phyloP scores from a whole-genome alignment of 2,797 vertebrate species.

The Pangasius larnaudii region DNA sequence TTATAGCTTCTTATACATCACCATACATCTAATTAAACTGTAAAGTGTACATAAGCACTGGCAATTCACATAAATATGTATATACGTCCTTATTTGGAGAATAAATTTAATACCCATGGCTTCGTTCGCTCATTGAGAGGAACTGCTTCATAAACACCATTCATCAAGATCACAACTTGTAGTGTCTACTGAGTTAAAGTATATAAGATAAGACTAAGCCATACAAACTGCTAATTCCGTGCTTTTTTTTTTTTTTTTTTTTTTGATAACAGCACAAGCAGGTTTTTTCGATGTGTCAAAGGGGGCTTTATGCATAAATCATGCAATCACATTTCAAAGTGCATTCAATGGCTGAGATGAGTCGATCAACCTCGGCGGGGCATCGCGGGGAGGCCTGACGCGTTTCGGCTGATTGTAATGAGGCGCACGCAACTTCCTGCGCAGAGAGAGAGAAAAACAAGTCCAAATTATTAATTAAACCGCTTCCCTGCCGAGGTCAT shows the following conservation, averaged over 20 bases:
- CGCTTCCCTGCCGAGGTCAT: slow-evolving; percentile 71
- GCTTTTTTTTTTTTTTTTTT: slow-evolving; percentile 58
- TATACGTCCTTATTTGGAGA: slow-evolving; percentile 11
- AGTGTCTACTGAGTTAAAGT: slow-evolving; percentile 11
- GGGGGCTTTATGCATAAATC: slow-evolving; percentile 79
- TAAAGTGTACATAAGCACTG: background rate
- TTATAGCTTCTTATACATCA: background rate
- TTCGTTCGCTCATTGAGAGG: background rate
- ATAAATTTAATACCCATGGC: background rate
- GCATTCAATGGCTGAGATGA: slow-evolving; percentile 68
- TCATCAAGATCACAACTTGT: slow-evolving; percentile 22
- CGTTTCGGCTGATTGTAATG: slow-evolving; percentile 81
- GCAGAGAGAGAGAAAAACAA: slow-evolving; percentile 72
- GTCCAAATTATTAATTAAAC: slow-evolving; percentile 77
- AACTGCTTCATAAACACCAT: slow-evolving; percentile 23
- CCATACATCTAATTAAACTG: slow-evolving; percentile 1
- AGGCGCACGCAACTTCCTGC: slow-evolving; percentile 76
- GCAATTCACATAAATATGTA: slow-evolving; percentile 5
- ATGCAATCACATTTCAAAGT: slow-evolving; percentile 80
- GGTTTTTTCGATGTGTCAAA: slow-evolving; percentile 55
- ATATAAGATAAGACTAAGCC: slow-evolving; percentile 40
- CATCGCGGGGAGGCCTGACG: slow-evolving; percentile 69
- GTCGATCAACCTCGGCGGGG: slow-evolving; percentile 53
- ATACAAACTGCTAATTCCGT: slow-evolving; percentile 63
- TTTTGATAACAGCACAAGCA: slow-evolving; percentile 57